Evolutionary conservation across 2,888 invertebrate species (phyloP), one percentile per base, ranked within the genome.

Genomic region (Drosophila barbarae): DNA sequence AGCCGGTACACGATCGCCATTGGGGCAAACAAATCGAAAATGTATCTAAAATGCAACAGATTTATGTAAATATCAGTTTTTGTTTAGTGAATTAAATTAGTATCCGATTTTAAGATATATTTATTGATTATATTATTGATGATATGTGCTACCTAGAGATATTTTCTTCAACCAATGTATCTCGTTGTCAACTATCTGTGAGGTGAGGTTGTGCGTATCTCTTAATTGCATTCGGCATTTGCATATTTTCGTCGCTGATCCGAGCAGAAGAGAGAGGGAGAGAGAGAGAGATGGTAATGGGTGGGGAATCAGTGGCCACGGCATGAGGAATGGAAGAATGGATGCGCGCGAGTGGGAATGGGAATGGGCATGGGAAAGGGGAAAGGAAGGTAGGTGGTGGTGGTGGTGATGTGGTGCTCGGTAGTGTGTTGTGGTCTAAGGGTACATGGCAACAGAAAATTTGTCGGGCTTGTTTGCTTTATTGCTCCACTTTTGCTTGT

Each of bases 401-500:
- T 21, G 21, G 21, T 21, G 21, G 21, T 21, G 50, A 13, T 46
- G 30, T 23, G 50, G 18, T 46, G 30, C 13, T 47, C 21, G 46
- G 46, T 32, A 47, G 46, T 47, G 46, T 44, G 46, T 44, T 35
- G 59, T 46, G 64, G 64, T 28, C 57, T 15, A 39, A 39, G 41
- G 59, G 63, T 50, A 64, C 67, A 78, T 65, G 60, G 69, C 72
- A 74, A 77, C 75, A 74, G 60, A 59, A 34, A 39, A 55, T 67
- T 61, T 44, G 74, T 76, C 73, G 67, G 74, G 63, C 61, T 77
- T 84, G 78, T 85, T 85, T 85, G 78, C 78, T 85, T 85, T 85
- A 85, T 78, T 79, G 86, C 78, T 79, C 78, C 84, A 79, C 86
- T 79, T 79, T 84, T 84, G 82, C 78, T 84, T 79, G 77, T 63